phyloP scores from a whole-genome alignment of 2,113 vertebrate species.

The Drymodes brunneopygia region DNA sequence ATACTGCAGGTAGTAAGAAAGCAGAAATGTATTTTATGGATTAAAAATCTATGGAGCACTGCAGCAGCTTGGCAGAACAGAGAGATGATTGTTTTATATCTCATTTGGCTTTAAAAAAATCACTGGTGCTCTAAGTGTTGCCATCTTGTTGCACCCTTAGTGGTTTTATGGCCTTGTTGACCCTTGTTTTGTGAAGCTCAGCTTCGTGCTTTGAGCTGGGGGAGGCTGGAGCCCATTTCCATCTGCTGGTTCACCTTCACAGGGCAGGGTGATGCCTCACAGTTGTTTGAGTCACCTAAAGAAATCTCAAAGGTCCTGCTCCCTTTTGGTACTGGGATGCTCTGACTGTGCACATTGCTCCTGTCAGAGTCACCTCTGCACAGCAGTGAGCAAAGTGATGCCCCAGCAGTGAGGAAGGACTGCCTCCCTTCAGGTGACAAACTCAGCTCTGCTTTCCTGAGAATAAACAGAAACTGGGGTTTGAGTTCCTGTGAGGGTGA shows the following conservation, averaged over 20 bases:
- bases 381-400: neutral
- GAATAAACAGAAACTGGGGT: neutral
- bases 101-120: neutral
- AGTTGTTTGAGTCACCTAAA: neutral
- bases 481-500: neutral
- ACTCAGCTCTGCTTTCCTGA: neutral
- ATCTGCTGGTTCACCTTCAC: neutral
- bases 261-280: neutral
- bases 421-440: neutral
- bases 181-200: neutral
- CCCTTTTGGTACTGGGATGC: neutral
- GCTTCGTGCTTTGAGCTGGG: neutral
- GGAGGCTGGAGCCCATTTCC: neutral
- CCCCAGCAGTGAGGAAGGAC: neutral
- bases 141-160: accelerated
- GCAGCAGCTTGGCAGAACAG: neutral
- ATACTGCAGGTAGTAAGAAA: neutral
- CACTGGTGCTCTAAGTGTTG: neutral
- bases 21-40: neutral
- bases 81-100: neutral
- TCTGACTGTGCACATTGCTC: neutral
- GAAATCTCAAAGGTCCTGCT: neutral
- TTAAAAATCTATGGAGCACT: neutral
- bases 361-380: accelerated
- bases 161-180: neutral